These are phyloP conservation scores for Abramis brama DNA, from an alignment of 2,113 vertebrate species.

Conservation along the genomic window DNA sequence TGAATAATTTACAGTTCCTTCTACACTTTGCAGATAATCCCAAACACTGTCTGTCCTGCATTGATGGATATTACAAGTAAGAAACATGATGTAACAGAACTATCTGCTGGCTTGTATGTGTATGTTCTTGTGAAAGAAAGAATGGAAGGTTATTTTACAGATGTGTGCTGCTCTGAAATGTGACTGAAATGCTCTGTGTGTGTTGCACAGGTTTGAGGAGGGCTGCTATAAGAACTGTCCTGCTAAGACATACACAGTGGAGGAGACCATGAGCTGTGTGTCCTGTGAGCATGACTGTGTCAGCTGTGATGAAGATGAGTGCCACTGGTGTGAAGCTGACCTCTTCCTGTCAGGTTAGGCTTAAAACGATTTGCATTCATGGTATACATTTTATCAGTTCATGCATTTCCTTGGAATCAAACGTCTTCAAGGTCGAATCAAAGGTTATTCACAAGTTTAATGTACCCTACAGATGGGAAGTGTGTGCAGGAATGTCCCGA, in stretches of 20 bases:
- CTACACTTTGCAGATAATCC: slow-evolving; percentile 84
- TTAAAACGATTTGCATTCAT: background rate
- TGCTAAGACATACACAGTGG: slow-evolving; percentile 81
- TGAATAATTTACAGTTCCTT: background rate
- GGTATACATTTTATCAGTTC: background rate
- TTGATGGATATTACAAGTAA: slow-evolving; percentile 89
- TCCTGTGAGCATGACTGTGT: slow-evolving; percentile 79
- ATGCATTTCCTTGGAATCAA: background rate
- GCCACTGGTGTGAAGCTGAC: slow-evolving; percentile 85
- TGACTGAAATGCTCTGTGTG: background rate
- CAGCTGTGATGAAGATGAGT: slow-evolving; percentile 82
- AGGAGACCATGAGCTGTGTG: slow-evolving; percentile 76
- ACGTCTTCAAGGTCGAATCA: too few relatives aligned
- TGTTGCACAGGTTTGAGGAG: slow-evolving; percentile 80
- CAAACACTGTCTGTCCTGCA: slow-evolving; percentile 83
- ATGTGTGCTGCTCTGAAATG: background rate
- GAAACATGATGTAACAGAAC: slow-evolving; percentile 54
- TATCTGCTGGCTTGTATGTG: background rate
- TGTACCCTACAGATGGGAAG: slow-evolving; percentile 66
- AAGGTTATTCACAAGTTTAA: background rate
- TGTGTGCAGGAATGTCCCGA: slow-evolving; percentile 70
- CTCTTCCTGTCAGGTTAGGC: slow-evolving; percentile 83
- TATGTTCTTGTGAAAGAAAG: background rate
- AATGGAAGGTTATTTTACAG: background rate
- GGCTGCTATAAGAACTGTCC: slow-evolving; percentile 86